Evolutionary conservation across 1,140 invertebrate genomes (phyloP).

Genomic region (Saccostrea echinata): DNA sequence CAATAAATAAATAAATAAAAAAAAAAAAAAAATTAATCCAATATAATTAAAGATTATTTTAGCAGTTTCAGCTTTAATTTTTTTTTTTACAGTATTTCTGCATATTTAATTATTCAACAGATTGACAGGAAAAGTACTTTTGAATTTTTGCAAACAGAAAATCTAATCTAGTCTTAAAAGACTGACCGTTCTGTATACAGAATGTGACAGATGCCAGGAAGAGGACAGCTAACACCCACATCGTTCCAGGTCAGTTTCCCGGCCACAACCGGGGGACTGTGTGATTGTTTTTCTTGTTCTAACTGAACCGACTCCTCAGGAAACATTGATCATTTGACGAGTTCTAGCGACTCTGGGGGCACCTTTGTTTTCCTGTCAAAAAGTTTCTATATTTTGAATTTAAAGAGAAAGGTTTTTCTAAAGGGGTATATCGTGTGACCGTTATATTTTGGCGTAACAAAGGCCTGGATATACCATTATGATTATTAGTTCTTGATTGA

Average conservation of each 20-base stretch:
- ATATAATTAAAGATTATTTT: no score
- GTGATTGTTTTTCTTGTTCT: background rate
- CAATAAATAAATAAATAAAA: no score
- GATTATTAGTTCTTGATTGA: conserved; percentile 16
- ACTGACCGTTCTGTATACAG: conserved; percentile 12
- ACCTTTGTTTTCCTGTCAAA: conserved; percentile 28
- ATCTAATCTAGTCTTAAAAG: background rate
- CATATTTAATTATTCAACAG: no score
- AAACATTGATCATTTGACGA: background rate
- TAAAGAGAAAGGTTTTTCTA: background rate
- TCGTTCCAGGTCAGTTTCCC: background rate
- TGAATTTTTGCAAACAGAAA: no score
- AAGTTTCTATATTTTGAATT: conserved; percentile 19
- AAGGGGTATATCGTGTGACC: background rate
- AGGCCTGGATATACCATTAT: background rate
- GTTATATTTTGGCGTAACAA: background rate
- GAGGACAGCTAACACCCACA: background rate
- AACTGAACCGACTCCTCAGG: background rate
- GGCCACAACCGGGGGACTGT: background rate
- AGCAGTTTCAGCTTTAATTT: no score
- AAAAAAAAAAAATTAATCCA: no score
- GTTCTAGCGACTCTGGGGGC: background rate
- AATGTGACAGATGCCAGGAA: background rate
- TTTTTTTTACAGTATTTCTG: no score
- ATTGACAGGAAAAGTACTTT: no score